Percentiles rank a stretch among this genome's conserved stretches.
These are phyloP conservation scores for Nycticryphes semicollaris DNA, from an alignment of 2,113 vertebrate species.

Conservation along the genomic window DNA sequence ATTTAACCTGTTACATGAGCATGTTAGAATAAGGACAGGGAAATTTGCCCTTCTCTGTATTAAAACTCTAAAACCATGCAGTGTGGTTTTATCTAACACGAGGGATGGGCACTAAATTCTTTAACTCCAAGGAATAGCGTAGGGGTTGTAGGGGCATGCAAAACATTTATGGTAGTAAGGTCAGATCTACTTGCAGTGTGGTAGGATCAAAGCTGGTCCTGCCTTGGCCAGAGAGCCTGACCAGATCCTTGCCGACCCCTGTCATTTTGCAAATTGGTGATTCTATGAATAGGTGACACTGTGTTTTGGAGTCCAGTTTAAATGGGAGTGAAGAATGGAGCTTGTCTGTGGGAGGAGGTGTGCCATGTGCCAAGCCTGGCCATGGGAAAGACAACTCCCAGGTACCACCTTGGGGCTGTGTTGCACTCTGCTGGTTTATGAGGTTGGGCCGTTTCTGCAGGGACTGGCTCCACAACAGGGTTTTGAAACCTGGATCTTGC, in stretches of 20 bases:
- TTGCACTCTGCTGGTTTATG: neutral
- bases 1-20: neutral
- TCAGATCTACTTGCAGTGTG: neutral
- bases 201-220: neutral
- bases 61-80: neutral
- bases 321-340: neutral
- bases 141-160: neutral
- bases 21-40: neutral
- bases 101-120: neutral
- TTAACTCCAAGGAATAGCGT: neutral
- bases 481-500: slow-evolving; percentile 19
- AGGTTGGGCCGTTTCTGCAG: neutral
- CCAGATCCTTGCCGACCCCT: neutral
- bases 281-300: neutral
- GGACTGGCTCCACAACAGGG: neutral
- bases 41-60: neutral
- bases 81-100: neutral
- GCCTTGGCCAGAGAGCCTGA: neutral
- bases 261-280: neutral
- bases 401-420: neutral
- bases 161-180: neutral
- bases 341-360: neutral
- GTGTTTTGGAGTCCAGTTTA: neutral
- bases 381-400: neutral
- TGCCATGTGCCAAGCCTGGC: neutral